Base-by-base conservation (phyloP, 2,888 invertebrate genomes). In the Diplolepis rosae region DNA sequence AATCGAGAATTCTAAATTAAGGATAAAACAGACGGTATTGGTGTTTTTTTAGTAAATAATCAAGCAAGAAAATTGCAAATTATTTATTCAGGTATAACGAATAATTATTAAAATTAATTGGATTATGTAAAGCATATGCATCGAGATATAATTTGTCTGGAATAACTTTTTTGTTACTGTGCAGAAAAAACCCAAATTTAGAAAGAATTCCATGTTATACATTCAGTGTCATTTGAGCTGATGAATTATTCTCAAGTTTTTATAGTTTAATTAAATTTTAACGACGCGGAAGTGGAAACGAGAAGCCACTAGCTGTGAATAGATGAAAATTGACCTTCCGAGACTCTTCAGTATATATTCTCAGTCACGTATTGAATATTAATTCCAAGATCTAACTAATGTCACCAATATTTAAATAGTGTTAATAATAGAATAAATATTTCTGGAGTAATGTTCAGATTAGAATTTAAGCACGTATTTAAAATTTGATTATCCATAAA, bases 361-460 rank as follows among this genome's bases (percentile, higher is more conserved):
- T 69, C 70, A 69, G 74, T 80, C 81, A 83, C 80, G 78, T 72
- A 77, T 76, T 73, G 79, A 77, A 83, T 80, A 80, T 83, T 81
- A 82, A 82, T 79, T 81, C 76, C 65, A 66, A 70, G 69, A 71
- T 3, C 42, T 7, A 73, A 73, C 74, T 75, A 75, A 72, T 77
- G 73, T 0, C 7, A 15, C 7, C 82, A 79, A 68, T 78, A 73
- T 81, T 81, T 76, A 80, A n/a, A 32, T 18, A 15, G 13, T 51
- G 45, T 51, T 56, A 15, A 22, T 9, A 30, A 22, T 9, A 15
- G 1, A 61, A 61, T 4, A 13, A 13, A 61, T 13, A 27, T n/a
- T 42, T 42, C 15, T 3, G 39, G n/a, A 15, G 15, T 4, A 4
- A 42, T n/a, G 13, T 5, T n/a, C 1, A n/a, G 15, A 4, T 42